Base-by-base conservation (phyloP, 2,797 vertebrate genomes). In the Odontamblyopus lacepedii region DNA sequence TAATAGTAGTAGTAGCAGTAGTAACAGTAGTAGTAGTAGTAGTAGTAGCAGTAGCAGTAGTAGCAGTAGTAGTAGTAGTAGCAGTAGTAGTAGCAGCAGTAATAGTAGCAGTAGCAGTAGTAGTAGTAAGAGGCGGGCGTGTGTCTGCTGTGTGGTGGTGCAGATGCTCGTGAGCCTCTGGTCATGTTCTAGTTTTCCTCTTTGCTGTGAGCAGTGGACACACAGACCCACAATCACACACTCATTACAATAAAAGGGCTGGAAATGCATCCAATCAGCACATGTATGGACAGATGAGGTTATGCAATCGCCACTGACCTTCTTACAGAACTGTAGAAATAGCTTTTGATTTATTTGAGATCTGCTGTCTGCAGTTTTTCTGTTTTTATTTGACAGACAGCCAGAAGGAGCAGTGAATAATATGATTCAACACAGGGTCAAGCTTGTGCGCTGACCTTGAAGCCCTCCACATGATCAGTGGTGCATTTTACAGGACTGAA, bases 141-240 rank as follows among this genome's bases (percentile, higher is more conserved):
- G 6, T 51, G 41, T 67, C 63, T 15, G 26, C 77, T 63, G 67
- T 70, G 61, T 13, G 66, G 3, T 26, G 29, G 29, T 64, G 70
- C 80, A 78, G 77, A 75, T 84, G 78, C 75, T 76, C 66, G 57
- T 74, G 73, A 2, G 61, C 80, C 81, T 77, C 66, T 15, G 30
- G 84, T 81, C 71, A 63, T 78, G 78, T 60, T 79, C 77, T 60
- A 60, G 55, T 76, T 83, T 82, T 61, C 56, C 32, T 61, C 64
- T 69, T 26, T 63, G 8, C 9, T 16, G 18, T 9, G 44, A 50
- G 41, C 63, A 29, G 57, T 13, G 68, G 60, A 57, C 67, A 60
- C 61, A 63, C 61, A 70, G 44, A 50, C 66, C 77, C 77, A 72
- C 16, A 61, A 73, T 30, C 29, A 16, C 6, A 26, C 32, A n/a